Evolutionary conservation across 2,797 vertebrate genomes (phyloP), one percentile per base, ranked within the genome.

Genomic region (Distichodus sexfasciatus): DNA sequence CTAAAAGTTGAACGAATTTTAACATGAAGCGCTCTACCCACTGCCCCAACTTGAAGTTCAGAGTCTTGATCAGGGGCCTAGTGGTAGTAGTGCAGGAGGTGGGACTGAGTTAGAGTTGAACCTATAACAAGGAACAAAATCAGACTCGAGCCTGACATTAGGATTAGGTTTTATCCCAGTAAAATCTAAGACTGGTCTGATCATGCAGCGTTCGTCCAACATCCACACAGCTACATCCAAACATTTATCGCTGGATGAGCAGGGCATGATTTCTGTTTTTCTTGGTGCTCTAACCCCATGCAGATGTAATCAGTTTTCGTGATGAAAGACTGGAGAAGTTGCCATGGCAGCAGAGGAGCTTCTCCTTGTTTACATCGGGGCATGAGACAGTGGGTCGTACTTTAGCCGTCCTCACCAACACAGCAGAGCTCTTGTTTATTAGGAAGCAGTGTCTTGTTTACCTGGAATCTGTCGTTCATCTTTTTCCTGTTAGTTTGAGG

Each of bases 291-390:
- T 28, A 64, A 59, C 69, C 41, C 74, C 63, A 38, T 81, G 76
- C 80, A 84, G 75, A 85, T 82, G 74, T 51, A 72, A 66, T 76
- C 38, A 12, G 58, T 83, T 70, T 66, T 76, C 23, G 35, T 46
- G 79, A 81, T 87, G 72, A 87, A 83, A 86, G 73, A 57, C 26
- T 28, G 48, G 46, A 54, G 72, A 79, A 81, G 74, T 41, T 47
- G 66, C 55, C 43, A 46, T 11, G 43, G 26, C 50, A 35, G 59
- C 2, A 47, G 14, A 77, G 29, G 65, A 61, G 60, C 54, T 62
- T 81, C 57, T 64, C 77, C 67, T 83, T 51, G 76, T 82, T 75
- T 68, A 80, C 72, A 76, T 82, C 76, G 84, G 75, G 72, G 54
- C 59, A 33, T n/a, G 23, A 28, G 66, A 36, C 51, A 76, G 71